phyloP scores from a whole-genome alignment of 1,140 invertebrate species.

The Drosophila arizonae region DNA sequence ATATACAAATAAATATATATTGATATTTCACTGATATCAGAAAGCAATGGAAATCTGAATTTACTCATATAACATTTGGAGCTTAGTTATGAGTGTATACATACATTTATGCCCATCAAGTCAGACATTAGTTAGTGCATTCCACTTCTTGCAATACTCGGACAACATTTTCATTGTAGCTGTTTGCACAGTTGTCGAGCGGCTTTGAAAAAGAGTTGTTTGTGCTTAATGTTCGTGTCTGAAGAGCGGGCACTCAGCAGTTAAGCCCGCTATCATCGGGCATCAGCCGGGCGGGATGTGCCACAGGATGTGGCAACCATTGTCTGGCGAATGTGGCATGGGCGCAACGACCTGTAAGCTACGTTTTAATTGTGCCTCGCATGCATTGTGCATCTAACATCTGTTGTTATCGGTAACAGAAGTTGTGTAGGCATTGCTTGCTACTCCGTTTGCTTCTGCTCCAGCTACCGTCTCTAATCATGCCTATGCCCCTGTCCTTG shows the following conservation, averaged over 20 bases:
- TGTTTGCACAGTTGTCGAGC: conserved; percentile 55
- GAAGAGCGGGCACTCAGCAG: conserved; percentile 32
- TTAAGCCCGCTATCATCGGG: not conserved
- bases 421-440: conserved; percentile 36
- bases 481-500: no score
- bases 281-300: not conserved
- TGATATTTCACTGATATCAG: no score
- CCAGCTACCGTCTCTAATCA: no score
- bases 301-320: conserved; percentile 31
- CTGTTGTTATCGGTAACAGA: conserved; percentile 63
- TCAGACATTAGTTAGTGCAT: not conserved
- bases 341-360: conserved; percentile 62
- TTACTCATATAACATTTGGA: not conserved
- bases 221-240: conserved; percentile 45
- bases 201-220: conserved; percentile 28
- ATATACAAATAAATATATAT: no score
- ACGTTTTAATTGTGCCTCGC: conserved; percentile 49
- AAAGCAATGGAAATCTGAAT: no score
- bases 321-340: conserved; percentile 28
- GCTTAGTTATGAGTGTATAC: no score
- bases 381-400: conserved; percentile 46
- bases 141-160: not conserved
- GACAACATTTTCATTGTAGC: conserved; percentile 1
- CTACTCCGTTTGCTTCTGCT: not conserved
- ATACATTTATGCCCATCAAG: no score